These are phyloP conservation scores for Psettodes erumei DNA, from an alignment of 2,113 vertebrate species.

Conservation along the genomic window DNA sequence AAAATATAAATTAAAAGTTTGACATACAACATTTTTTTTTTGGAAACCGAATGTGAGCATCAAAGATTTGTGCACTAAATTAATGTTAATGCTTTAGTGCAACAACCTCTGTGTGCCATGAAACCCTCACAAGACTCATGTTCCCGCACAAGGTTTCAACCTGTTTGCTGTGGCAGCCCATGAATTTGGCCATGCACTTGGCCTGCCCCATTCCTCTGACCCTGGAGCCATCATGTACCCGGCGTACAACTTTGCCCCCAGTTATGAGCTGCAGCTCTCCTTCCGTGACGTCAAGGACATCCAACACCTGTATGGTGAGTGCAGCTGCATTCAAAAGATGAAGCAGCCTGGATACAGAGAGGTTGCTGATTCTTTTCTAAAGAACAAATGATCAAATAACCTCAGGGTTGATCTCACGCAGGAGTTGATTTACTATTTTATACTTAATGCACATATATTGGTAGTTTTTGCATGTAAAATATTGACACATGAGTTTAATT, in stretches of 20 bases:
- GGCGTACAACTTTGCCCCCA: constrained; percentile 74
- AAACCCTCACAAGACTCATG: not conserved
- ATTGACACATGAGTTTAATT: not conserved
- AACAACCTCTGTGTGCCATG: not conserved
- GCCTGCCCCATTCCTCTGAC: constrained; percentile 81
- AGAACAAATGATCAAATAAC: too few species aligned
- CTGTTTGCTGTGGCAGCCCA: constrained; percentile 83
- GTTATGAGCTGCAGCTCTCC: constrained; percentile 73
- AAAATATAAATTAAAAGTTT: too few species aligned
- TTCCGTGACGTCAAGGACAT: constrained; percentile 83
- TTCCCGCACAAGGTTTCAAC: constrained; percentile 75
- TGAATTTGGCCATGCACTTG: constrained; percentile 87
- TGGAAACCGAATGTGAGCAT: too few species aligned
- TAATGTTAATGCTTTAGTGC: not conserved
- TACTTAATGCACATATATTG: not conserved
- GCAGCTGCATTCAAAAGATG: not conserved
- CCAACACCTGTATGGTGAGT: constrained; percentile 84
- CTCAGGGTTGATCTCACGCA: too few species aligned
- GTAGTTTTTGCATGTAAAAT: not conserved
- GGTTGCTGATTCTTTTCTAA: not conserved
- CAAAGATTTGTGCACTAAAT: too few species aligned
- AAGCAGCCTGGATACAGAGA: not conserved
- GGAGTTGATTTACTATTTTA: not conserved
- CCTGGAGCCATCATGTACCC: constrained; percentile 84
- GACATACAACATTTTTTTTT: too few species aligned